Conservation (phyloP, 1,140 invertebrate genomes). For the Pogonognathellus flavescens region DNA sequence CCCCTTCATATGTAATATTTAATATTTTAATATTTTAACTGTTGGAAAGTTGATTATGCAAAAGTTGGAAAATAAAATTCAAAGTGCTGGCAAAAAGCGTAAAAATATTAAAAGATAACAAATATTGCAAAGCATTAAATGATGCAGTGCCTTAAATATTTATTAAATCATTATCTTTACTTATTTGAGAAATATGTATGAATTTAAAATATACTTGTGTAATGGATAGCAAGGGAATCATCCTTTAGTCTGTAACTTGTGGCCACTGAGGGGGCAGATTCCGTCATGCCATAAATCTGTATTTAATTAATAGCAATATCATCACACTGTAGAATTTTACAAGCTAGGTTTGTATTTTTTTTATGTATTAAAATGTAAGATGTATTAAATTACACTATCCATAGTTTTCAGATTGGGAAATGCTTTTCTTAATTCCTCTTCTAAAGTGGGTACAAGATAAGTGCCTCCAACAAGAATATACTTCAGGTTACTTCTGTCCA, state of each 20-base stretch:
- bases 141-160: too few relatives aligned
- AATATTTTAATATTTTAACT: too few relatives aligned
- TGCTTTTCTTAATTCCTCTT: too few relatives aligned
- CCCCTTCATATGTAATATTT: too few relatives aligned
- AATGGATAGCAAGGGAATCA: not conserved
- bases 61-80: not conserved
- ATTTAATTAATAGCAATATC: too few relatives aligned
- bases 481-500: conserved; percentile 43
- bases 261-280: not conserved
- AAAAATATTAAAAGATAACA: too few relatives aligned
- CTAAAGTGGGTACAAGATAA: too few relatives aligned
- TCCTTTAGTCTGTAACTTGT: not conserved
- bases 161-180: not conserved
- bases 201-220: not conserved
- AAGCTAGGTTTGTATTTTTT: not conserved
- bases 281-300: conserved; percentile 53
- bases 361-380: not conserved
- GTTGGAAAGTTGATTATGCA: not conserved
- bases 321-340: too few relatives aligned
- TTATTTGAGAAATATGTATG: not conserved
- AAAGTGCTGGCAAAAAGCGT: too few relatives aligned
- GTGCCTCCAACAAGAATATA: conserved; percentile 41
- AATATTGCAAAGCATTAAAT: too few relatives aligned
- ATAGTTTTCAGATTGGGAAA: conserved; percentile 52
- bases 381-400: conserved; percentile 19